A percentile compares a stretch with the other conserved stretches of the same genome.
Conservation (phyloP, 2,888 invertebrate species). For the Megalurothrips usitatus region DNA sequence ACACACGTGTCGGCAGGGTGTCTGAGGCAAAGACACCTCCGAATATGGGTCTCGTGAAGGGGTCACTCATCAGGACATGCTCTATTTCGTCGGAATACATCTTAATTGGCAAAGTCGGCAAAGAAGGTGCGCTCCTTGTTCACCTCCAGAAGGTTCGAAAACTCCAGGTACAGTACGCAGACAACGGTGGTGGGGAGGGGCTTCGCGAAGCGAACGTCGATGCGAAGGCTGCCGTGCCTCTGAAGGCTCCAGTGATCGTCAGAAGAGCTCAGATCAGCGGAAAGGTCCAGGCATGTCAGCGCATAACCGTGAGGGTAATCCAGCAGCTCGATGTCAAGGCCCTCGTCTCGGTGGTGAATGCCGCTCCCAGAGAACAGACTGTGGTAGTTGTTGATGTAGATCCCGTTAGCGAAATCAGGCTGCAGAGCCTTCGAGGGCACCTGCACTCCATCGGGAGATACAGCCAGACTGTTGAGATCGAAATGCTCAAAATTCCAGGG, state of each 20-base stretch:
- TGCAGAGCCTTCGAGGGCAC: conserved; percentile 37
- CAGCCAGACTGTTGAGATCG: conserved; percentile 35
- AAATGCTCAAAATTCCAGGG: conserved; percentile 37
- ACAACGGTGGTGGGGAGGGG: conserved; percentile 37
- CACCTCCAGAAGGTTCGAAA: conserved; percentile 41
- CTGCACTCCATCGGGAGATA: conserved; percentile 38
- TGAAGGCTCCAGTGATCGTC: conserved; percentile 27
- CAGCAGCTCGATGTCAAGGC: conserved; percentile 32
- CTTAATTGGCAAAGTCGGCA: conserved; percentile 34
- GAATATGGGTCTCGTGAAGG: neutral
- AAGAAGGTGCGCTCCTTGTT: conserved; percentile 38
- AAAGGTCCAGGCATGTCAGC: conserved; percentile 40
- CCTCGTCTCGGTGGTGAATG: neutral
- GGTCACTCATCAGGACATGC: neutral
- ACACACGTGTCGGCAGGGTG: neutral
- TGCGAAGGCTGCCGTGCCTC: conserved; percentile 38
- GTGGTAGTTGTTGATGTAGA: conserved; percentile 39
- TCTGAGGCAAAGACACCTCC: neutral
- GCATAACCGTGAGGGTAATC: conserved; percentile 37
- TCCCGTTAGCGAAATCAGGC: conserved; percentile 35
- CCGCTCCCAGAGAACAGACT: conserved; percentile 36
- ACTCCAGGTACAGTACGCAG: conserved; percentile 40
- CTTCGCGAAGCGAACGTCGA: conserved; percentile 39
- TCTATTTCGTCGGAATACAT: neutral
- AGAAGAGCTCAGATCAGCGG: conserved; percentile 39